Conservation (phyloP, 2,113 vertebrate species). For the Vicugna pacos region DNA sequence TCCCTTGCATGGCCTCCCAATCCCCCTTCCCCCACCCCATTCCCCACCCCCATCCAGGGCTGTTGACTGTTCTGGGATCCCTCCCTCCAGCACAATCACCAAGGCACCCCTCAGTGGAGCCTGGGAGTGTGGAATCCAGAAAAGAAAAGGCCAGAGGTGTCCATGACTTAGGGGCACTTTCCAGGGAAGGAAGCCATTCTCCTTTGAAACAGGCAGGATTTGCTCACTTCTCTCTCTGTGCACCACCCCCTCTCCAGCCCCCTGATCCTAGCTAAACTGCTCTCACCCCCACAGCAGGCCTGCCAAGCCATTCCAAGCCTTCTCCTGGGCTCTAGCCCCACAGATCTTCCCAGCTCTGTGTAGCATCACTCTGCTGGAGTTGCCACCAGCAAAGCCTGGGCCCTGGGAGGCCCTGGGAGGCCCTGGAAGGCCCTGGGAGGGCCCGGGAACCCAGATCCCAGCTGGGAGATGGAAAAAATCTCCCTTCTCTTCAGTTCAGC, state of each 20-base stretch:
- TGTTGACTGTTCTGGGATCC: conserved; percentile 49
- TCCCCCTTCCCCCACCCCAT: background rate
- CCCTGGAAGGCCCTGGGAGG: background rate
- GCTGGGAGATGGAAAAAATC: conserved; percentile 21
- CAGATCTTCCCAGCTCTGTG: conserved; percentile 13
- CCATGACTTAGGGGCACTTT: conserved; percentile 50
- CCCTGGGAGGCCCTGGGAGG: background rate
- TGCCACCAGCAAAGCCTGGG: background rate
- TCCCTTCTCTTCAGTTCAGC: background rate
- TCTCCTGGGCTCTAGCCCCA: background rate
- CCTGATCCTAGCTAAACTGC: background rate
- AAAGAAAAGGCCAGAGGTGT: conserved; percentile 66
- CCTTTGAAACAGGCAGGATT: conserved; percentile 59
- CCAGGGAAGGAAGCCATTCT: conserved; percentile 44
- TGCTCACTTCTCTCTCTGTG: conserved; percentile 26
- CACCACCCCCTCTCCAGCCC: background rate
- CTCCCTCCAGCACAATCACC: conserved; percentile 6
- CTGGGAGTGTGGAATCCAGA: conserved; percentile 60
- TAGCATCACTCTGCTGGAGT: background rate
- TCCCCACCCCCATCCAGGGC: background rate
- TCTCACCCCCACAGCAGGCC: background rate
- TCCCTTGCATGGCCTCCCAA: background rate
- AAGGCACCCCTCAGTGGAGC: conserved; percentile 23
- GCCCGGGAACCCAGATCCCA: conserved; percentile 11
- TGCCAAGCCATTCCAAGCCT: background rate